Base-by-base conservation (phyloP, 2,797 vertebrate genomes). In the Peromyscus attwateri region DNA sequence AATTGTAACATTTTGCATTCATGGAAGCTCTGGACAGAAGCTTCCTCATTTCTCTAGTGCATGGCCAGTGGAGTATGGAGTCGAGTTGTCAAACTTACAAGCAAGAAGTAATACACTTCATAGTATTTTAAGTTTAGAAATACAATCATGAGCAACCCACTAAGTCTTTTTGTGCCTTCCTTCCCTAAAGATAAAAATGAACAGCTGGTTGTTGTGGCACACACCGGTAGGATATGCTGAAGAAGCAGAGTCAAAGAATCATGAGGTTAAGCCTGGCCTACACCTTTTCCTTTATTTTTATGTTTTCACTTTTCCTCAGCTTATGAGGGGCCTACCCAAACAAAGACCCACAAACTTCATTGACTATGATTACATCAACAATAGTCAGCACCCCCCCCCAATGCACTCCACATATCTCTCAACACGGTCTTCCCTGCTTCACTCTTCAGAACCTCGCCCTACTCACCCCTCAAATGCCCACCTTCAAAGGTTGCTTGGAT, bases 61-160 rank as follows among this genome's bases (percentile, higher is more conserved):
- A 13, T 88, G 25, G 8, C 71, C n/a, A 71, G 0, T 71, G 5
- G 25, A 75, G 3, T 29, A 23, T 70, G 10, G 37, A 62, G 27
- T 79, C 55, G 92, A 84, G 76, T n/a, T 95, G 17, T 25, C 11
- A 89, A n/a, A 89, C 11, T 87, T 94, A 70, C 6, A 92, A n/a
- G 37, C 85, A 90, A 87, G 27, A 95, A 83, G 70, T 87, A 19
- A 80, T n/a, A 40, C 13, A 79, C 87, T 79, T 46, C 6, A 82
- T 79, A 92, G 73, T 92, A 62, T 37, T 92, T 92, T 75, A 70
- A 68, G 40, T 60, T 87, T 88, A 43, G 76, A 80, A 97, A 64
- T 87, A 2, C 23, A 87, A 62, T 84, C 16, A 79, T 21, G 29
- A 76, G 37, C 27, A 71, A 64, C 49, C 89, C 87, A 43, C 57